phyloP scores from a whole-genome alignment of 1,140 invertebrate genomes.

The Drosophila obscura region DNA sequence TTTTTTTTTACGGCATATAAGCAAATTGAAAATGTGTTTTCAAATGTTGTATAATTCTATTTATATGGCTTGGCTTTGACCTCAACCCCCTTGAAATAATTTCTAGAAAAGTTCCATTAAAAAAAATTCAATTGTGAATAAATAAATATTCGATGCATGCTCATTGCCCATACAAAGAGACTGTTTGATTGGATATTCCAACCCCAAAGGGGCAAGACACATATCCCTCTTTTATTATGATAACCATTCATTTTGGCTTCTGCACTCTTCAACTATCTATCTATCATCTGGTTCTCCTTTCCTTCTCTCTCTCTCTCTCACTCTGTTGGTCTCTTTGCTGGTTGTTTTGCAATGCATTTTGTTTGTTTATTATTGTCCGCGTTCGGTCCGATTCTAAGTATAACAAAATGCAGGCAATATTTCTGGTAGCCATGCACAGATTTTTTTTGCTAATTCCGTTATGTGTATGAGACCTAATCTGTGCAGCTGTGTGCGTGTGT shows the following conservation, averaged over 20 bases:
- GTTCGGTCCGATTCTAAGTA: slow-evolving; percentile 32
- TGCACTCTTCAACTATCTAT: not conserved
- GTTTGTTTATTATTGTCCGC: slow-evolving; percentile 51
- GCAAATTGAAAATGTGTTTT: slow-evolving; percentile 6
- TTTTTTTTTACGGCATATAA: not conserved
- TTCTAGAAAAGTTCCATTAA: too few species aligned
- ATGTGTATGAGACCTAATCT: not conserved
- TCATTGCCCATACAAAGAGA: too few species aligned
- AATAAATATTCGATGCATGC: too few species aligned
- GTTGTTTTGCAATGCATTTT: slow-evolving; percentile 19
- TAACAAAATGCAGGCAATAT: slow-evolving; percentile 36
- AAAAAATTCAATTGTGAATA: too few species aligned
- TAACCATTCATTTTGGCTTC: slow-evolving; percentile 17
- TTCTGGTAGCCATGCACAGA: slow-evolving; percentile 39
- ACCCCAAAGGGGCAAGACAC: too few species aligned
- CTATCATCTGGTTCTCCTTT: not conserved
- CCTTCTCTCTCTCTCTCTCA: not conserved
- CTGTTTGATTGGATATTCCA: too few species aligned
- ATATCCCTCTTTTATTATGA: slow-evolving; percentile 27
- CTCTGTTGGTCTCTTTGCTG: not conserved
- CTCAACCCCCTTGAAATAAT: too few species aligned
- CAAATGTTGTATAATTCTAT: slow-evolving; percentile 1
- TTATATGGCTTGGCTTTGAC: not conserved
- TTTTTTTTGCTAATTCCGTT: slow-evolving; percentile 19
- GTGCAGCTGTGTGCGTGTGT: not conserved